phyloP scores from a whole-genome alignment of 2,888 invertebrate species.

The Entomobrya proxima region DNA sequence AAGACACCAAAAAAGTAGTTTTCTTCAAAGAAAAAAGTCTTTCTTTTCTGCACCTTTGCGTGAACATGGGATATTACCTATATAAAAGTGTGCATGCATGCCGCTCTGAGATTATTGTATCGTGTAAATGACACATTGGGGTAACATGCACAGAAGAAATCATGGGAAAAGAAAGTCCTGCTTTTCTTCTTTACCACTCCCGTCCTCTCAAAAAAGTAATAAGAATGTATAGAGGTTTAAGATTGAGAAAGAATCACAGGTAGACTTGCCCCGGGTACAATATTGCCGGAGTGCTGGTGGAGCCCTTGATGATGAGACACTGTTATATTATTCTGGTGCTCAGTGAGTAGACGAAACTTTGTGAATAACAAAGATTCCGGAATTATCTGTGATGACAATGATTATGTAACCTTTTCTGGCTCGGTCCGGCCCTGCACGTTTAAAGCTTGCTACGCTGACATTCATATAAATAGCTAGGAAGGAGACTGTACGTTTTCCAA shows the following conservation, averaged over 20 bases:
- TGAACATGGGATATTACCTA: conserved; percentile 23
- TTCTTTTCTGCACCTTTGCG: neutral
- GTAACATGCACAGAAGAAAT: conserved; percentile 37
- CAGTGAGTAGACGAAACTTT: too few species aligned
- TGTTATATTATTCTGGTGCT: too few species aligned
- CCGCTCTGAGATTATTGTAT: conserved; percentile 27
- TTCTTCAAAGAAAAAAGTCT: neutral
- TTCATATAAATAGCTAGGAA: too few species aligned
- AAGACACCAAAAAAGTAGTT: conserved; percentile 34
- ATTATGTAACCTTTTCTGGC: conserved; percentile 20
- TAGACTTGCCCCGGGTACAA: too few species aligned
- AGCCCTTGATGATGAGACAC: too few species aligned
- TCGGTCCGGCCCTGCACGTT: too few species aligned
- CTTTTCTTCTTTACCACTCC: neutral
- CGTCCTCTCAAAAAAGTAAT: too few species aligned
- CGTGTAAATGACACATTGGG: conserved; percentile 29
- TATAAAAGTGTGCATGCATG: neutral
- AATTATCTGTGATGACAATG: conserved; percentile 28
- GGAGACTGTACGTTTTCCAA: too few species aligned
- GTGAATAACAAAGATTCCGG: conserved; percentile 2
- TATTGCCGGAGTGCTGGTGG: too few species aligned
- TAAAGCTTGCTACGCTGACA: too few species aligned
- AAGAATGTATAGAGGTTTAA: too few species aligned
- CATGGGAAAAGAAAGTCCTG: conserved; percentile 27
- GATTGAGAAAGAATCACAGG: too few species aligned